These are phyloP conservation scores for Sardinella longiceps DNA, from an alignment of 2,797 vertebrate species.

Conservation along the genomic window DNA sequence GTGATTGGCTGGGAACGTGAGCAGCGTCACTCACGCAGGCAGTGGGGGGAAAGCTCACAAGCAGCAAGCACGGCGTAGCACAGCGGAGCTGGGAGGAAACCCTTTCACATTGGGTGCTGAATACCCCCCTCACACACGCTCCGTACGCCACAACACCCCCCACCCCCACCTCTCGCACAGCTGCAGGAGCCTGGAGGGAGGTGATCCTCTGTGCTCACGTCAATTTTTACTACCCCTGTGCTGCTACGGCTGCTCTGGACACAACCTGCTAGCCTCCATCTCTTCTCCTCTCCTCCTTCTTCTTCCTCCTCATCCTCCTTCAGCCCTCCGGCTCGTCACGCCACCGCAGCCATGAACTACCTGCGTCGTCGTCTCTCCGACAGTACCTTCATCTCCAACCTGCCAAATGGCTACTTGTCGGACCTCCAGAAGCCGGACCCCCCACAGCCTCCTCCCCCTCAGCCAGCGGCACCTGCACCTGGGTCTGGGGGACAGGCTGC, in stretches of 20 bases:
- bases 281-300: conserved; percentile 15
- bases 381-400: conserved; percentile 98
- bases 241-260: background rate
- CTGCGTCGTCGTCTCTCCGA: conserved; percentile 94
- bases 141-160: background rate
- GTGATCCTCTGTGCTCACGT: conserved; percentile 52
- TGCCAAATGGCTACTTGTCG: conserved; percentile 97
- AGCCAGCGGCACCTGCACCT: conserved; percentile 22
- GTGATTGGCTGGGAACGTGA: conserved; percentile 69
- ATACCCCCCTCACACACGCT: background rate
- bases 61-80: conserved; percentile 58
- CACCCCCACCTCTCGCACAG: background rate
- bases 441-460: conserved; percentile 77
- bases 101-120: conserved; percentile 45
- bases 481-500: conserved; percentile 39
- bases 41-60: conserved; percentile 62
- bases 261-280: conserved; percentile 10
- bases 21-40: conserved; percentile 64
- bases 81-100: conserved; percentile 66
- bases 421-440: conserved; percentile 95
- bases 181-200: conserved; percentile 52
- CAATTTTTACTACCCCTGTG: conserved; percentile 15
- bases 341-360: conserved; percentile 88
- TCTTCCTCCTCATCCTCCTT: background rate
- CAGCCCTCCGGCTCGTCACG: conserved; percentile 15